phyloP scores from a whole-genome alignment of 2,113 vertebrate species.

The Jaculus jaculus region DNA sequence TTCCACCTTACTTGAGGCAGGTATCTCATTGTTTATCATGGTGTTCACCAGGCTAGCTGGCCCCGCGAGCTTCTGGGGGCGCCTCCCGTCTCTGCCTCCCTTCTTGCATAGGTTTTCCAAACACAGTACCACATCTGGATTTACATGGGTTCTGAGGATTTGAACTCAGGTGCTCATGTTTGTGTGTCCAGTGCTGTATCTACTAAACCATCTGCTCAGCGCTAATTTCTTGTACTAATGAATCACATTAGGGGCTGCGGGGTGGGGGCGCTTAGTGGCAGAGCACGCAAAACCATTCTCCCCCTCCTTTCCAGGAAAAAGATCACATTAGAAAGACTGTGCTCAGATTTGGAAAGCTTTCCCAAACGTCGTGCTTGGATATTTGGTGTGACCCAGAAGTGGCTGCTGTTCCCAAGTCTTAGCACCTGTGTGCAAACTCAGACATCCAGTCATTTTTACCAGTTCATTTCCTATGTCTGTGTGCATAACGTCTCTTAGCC shows the following conservation, averaged over 20 bases:
- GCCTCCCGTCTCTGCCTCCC: neutral
- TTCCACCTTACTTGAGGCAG: no score
- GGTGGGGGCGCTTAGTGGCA: no score
- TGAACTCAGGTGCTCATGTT: neutral
- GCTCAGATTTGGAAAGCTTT: neutral
- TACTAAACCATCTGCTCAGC: no score
- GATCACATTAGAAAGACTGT: neutral
- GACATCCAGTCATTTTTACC: neutral
- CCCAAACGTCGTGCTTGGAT: neutral
- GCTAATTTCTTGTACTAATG: neutral
- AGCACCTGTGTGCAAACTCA: neutral
- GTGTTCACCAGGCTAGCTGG: no score
- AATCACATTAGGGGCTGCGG: no score
- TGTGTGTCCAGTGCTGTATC: neutral
- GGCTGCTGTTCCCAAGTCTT: accelerated
- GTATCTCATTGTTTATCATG: no score
- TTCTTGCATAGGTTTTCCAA: no score
- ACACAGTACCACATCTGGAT: no score
- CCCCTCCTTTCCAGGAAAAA: no score
- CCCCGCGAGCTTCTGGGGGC: neutral
- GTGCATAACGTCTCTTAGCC: neutral
- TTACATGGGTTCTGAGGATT: neutral
- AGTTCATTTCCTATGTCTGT: neutral
- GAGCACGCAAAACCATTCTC: no score
- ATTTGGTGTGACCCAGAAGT: neutral